A percentile compares a stretch with the other conserved stretches of the same genome.
Conservation (phyloP, 1,140 invertebrate species). For the Armadillidium nasatum region DNA sequence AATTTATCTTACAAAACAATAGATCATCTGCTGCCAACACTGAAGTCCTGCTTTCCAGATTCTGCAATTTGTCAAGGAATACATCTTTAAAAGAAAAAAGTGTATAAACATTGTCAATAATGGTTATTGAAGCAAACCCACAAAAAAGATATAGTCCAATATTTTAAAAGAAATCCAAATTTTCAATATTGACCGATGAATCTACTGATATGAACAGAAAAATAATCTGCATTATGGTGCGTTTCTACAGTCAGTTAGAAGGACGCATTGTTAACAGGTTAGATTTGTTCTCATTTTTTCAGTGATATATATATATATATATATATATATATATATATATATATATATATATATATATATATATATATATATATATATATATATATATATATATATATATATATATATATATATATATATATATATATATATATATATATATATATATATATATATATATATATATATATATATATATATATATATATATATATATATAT, state of each 20-base stretch:
- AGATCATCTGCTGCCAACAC: neutral
- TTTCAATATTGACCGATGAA: neutral
- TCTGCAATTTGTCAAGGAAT: neutral
- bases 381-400: no score
- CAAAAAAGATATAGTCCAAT: neutral
- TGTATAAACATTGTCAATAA: neutral
- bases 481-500: no score
- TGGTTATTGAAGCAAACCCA: neutral
- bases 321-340: no score
- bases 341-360: no score
- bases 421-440: no score
- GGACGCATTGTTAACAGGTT: neutral
- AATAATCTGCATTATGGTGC: neutral
- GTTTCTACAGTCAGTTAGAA: neutral
- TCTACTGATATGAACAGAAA: neutral
- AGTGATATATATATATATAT: no score
- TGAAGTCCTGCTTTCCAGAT: neutral
- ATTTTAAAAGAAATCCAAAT: neutral
- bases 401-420: no score
- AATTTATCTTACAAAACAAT: neutral
- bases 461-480: no score
- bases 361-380: no score
- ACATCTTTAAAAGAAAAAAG: neutral
- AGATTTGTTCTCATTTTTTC: no score
- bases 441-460: no score